Conservation (phyloP, 2,113 vertebrate genomes). For the Rattus rattus region DNA sequence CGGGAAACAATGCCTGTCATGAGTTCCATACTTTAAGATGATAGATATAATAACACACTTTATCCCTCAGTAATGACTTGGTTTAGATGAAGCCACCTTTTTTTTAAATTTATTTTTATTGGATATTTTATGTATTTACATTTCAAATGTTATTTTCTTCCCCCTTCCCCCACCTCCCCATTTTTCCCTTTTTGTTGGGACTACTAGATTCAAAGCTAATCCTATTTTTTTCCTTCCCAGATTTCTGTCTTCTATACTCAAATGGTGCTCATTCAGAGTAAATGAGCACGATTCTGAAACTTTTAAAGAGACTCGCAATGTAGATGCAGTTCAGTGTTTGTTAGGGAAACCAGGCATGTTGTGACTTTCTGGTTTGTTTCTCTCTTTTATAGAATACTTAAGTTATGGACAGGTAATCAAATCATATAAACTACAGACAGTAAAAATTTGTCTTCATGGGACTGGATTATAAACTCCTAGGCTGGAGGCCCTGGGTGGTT, state of each 20-base stretch:
- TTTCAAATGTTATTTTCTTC: too few relatives aligned
- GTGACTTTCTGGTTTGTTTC: neutral
- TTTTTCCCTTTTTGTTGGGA: conserved; percentile 33
- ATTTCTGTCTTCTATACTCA: conserved; percentile 6
- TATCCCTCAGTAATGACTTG: neutral
- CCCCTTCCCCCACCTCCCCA: neutral
- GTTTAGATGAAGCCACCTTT: conserved; percentile 62
- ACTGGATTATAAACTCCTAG: neutral
- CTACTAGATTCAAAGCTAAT: conserved; percentile 60
- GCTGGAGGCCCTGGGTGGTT: neutral
- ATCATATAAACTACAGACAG: neutral
- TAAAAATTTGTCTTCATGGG: neutral
- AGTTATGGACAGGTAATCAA: neutral
- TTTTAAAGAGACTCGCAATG: conserved; percentile 48
- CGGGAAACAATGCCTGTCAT: neutral
- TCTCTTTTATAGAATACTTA: conserved; percentile 4
- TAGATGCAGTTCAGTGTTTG: conserved; percentile 41
- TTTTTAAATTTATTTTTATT: neutral
- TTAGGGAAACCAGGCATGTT: neutral
- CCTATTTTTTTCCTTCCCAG: neutral
- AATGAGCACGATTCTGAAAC: conserved; percentile 64
- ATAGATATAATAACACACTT: neutral
- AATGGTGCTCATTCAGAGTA: conserved; percentile 42
- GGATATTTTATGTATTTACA: too few relatives aligned
- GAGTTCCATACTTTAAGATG: conserved; percentile 17